Percentiles rank a stretch among this genome's conserved stretches.
Conservation (phyloP, 1,140 invertebrate genomes). For the Polypedilum vanderplanki region DNA sequence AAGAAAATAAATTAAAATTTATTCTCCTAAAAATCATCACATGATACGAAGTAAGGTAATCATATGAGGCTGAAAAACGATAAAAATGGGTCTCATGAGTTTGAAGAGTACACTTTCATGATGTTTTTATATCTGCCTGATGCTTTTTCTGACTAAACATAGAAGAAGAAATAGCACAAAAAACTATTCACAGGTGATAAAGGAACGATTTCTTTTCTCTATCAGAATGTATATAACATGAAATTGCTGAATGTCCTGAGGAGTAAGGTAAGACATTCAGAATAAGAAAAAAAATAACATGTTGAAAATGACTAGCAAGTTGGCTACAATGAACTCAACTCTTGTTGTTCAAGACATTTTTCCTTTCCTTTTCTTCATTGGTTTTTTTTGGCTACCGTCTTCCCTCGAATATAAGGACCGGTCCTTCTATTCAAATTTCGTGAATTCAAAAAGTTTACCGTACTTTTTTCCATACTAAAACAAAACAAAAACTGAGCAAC, state of each 20-base stretch:
- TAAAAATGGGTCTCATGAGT: constrained; percentile 11
- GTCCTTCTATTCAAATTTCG: too few species aligned
- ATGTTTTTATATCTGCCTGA: not conserved
- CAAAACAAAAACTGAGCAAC: too few species aligned
- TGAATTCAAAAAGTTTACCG: too few species aligned
- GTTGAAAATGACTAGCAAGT: constrained; percentile 11
- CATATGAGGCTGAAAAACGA: not conserved
- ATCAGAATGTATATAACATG: not conserved
- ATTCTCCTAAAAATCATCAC: not conserved
- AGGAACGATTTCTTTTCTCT: not conserved
- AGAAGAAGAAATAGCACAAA: not conserved
- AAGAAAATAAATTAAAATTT: constrained; percentile 2
- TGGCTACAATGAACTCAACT: not conserved
- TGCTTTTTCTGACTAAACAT: not conserved
- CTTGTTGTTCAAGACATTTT: too few species aligned
- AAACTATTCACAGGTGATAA: not conserved
- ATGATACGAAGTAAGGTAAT: not conserved
- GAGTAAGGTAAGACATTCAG: too few species aligned
- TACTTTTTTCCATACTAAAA: too few species aligned
- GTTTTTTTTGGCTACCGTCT: too few species aligned
- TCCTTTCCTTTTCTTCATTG: too few species aligned
- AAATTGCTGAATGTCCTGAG: not conserved
- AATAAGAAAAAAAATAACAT: not conserved
- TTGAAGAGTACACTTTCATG: not conserved
- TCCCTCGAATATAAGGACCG: too few species aligned